Percentiles rank a stretch among this genome's conserved stretches.
Conservation (phyloP, 2,888 invertebrate species). For the Harmothoe impar region DNA sequence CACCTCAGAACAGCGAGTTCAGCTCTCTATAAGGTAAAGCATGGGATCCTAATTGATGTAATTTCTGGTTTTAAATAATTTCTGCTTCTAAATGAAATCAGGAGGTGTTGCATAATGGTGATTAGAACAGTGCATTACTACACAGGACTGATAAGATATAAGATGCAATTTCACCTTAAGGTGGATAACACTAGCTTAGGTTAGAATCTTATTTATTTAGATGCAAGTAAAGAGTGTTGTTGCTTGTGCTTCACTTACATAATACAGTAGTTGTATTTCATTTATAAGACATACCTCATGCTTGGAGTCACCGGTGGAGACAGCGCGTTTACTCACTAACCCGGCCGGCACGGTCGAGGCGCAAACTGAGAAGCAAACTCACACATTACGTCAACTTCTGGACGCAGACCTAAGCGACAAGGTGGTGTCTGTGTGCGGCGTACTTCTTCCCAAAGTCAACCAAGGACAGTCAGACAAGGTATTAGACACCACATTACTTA, state of each 20-base stretch:
- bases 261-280: too few relatives aligned
- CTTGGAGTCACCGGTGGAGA: conserved; percentile 5
- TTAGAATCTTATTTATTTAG: too few relatives aligned
- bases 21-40: conserved; percentile 45
- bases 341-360: not conserved
- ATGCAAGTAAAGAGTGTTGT: too few relatives aligned
- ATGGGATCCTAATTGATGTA: too few relatives aligned
- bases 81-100: too few relatives aligned
- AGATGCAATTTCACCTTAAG: too few relatives aligned
- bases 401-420: conserved; percentile 71
- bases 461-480: conserved; percentile 1
- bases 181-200: too few relatives aligned
- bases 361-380: conserved; percentile 38
- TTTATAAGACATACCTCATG: not conserved
- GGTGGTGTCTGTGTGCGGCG: conserved; percentile 68
- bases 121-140: too few relatives aligned
- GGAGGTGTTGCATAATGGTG: too few relatives aligned
- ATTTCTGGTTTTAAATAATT: too few relatives aligned
- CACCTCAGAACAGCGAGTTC: conserved; percentile 26
- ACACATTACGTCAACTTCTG: conserved; percentile 71
- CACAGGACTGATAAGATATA: too few relatives aligned
- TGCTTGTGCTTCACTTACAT: too few relatives aligned
- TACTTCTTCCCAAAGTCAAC: conserved; percentile 64
- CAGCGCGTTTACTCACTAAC: conserved; percentile 40
- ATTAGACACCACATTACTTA: not conserved